Evolutionary conservation across 2,888 invertebrate species (phyloP).

Genomic region (Patella caerulea): DNA sequence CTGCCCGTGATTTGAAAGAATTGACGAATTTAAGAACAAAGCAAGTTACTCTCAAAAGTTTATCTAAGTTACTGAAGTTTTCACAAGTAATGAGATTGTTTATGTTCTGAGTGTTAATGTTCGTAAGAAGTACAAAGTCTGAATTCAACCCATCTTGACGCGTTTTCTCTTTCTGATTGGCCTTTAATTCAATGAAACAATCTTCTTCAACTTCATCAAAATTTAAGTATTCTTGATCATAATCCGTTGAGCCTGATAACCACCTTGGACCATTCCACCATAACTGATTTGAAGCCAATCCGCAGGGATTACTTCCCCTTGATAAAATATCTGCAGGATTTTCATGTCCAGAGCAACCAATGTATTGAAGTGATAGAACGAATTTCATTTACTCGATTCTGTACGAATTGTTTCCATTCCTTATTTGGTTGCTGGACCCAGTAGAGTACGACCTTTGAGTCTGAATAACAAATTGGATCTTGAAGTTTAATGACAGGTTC

Average conservation of each 20-base stretch:
- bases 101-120: no score
- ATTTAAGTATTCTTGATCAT: no score
- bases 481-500: neutral
- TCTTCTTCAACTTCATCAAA: no score
- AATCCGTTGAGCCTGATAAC: neutral
- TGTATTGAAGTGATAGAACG: neutral
- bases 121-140: no score
- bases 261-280: neutral
- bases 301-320: neutral
- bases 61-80: no score
- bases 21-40: no score
- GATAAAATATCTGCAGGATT: conserved; percentile 1
- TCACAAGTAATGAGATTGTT: no score
- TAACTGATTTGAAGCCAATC: neutral
- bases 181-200: no score
- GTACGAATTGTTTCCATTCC: neutral
- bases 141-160: no score
- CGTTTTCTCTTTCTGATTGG: no score
- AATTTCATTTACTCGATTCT: neutral
- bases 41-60: no score
- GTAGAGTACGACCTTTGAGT: neutral
- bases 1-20: no score
- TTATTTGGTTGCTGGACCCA: neutral
- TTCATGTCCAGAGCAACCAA: neutral
- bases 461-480: neutral